Evolutionary conservation across 1,140 invertebrate genomes (phyloP).

Genomic region (Zaprionus gabonicus): DNA sequence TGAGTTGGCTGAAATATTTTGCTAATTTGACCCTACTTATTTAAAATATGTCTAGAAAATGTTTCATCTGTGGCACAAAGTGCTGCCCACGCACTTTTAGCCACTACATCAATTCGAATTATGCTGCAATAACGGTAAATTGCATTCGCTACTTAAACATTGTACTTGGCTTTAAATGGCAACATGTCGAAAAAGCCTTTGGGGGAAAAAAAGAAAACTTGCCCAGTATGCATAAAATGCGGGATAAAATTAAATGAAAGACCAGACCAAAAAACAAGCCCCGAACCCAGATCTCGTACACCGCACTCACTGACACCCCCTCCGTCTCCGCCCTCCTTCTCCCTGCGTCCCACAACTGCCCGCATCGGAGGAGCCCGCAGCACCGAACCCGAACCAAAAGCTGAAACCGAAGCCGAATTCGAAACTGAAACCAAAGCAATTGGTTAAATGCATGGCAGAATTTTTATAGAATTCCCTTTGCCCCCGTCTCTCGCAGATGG

Average conservation of each 20-base stretch:
- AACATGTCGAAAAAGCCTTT: conserved; percentile 1
- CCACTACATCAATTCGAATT: neutral
- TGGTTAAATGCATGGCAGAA: conserved; percentile 32
- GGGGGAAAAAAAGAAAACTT: neutral
- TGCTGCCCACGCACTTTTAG: no score
- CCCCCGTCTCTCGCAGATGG: neutral
- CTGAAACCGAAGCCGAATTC: conserved; percentile 2
- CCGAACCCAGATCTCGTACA: neutral
- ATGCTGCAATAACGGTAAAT: neutral
- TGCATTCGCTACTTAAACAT: neutral
- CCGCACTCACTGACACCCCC: no score
- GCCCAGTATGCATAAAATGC: neutral
- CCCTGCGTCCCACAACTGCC: neutral
- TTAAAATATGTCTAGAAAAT: no score
- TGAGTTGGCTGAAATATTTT: no score
- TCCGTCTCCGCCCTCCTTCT: neutral
- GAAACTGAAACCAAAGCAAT: conserved; percentile 31
- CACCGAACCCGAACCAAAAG: neutral
- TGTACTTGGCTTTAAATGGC: neutral
- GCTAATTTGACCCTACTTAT: no score
- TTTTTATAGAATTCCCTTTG: conserved; percentile 12
- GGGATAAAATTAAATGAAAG: conserved; percentile 10
- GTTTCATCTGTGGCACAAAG: no score
- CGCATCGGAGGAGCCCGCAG: neutral
- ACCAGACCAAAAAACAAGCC: conserved; percentile 9